Evolutionary conservation across 2,888 invertebrate species (phyloP).

Genomic region (Sinodicranocentrus sp.): DNA sequence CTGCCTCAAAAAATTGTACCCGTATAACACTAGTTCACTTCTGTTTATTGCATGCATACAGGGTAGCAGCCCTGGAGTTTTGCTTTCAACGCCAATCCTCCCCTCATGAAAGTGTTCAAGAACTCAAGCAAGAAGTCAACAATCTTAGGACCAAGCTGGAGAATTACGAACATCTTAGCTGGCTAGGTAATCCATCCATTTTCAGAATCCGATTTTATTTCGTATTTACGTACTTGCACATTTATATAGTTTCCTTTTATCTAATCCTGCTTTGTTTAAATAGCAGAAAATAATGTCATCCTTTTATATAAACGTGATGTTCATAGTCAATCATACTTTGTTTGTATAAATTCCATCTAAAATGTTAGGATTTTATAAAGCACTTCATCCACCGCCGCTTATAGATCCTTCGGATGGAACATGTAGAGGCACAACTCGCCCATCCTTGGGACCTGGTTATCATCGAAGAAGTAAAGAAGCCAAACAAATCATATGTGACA

Average conservation of each 20-base stretch:
- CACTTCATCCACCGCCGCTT: slow-evolving; percentile 81
- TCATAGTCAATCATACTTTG: background rate
- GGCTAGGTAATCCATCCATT: slow-evolving; percentile 80
- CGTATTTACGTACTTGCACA: too few relatives aligned
- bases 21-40: too few relatives aligned
- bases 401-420: slow-evolving; percentile 61
- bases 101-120: slow-evolving; percentile 80
- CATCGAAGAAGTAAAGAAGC: slow-evolving; percentile 72
- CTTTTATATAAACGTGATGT: too few relatives aligned
- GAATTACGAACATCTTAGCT: slow-evolving; percentile 83
- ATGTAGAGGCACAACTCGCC: too few relatives aligned
- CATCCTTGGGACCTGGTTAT: slow-evolving; percentile 72
- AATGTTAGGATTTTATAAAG: slow-evolving; percentile 82
- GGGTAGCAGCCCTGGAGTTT: slow-evolving; percentile 82
- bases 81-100: slow-evolving; percentile 81
- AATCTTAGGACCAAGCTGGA: slow-evolving; percentile 82
- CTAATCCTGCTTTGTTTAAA: background rate
- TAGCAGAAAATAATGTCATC: background rate
- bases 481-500: slow-evolving; percentile 75
- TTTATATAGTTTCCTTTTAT: too few relatives aligned
- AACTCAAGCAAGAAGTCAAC: slow-evolving; percentile 82
- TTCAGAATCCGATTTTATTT: background rate
- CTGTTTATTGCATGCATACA: too few relatives aligned
- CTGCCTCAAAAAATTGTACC: too few relatives aligned
- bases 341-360: slow-evolving; percentile 15